phyloP scores from a whole-genome alignment of 2,888 invertebrate genomes.

The Plagiodera versicolora region DNA sequence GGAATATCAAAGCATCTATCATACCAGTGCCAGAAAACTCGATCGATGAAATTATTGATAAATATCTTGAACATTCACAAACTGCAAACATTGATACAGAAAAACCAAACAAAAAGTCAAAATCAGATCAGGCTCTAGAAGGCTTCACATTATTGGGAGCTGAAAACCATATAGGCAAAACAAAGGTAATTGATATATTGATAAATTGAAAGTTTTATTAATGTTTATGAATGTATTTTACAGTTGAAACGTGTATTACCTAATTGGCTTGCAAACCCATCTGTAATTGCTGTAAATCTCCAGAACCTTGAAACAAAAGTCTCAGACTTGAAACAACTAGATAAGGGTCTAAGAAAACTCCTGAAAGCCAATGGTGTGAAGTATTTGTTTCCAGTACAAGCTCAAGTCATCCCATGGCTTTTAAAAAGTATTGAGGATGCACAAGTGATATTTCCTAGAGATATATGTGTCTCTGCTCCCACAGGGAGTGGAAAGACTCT shows the following conservation, averaged over 20 bases:
- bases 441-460: conserved; percentile 72
- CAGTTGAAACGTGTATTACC: conserved; percentile 82
- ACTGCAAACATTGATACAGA: conserved; percentile 25
- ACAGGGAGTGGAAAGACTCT: conserved; percentile 98
- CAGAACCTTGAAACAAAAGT: conserved; percentile 59
- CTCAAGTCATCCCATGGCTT: conserved; percentile 75
- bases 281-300: conserved; percentile 73
- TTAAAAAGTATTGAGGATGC: conserved; percentile 64
- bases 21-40: conserved; percentile 37
- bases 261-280: conserved; percentile 83
- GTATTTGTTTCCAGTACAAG: conserved; percentile 85
- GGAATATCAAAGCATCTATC: conserved; percentile 33
- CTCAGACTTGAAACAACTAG: conserved; percentile 65
- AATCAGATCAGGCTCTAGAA: conserved; percentile 47
- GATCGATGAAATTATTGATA: conserved; percentile 39
- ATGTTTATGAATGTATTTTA: conserved; percentile 38
- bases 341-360: conserved; percentile 62
- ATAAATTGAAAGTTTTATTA: neutral
- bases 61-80: conserved; percentile 23
- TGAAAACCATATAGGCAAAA: conserved; percentile 61
- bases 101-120: conserved; percentile 39
- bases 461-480: conserved; percentile 95
- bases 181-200: conserved; percentile 54
- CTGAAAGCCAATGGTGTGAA: conserved; percentile 71
- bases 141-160: conserved; percentile 71